Base-by-base conservation (phyloP, 2,113 vertebrate genomes). In the Prochilodus magdalenae region DNA sequence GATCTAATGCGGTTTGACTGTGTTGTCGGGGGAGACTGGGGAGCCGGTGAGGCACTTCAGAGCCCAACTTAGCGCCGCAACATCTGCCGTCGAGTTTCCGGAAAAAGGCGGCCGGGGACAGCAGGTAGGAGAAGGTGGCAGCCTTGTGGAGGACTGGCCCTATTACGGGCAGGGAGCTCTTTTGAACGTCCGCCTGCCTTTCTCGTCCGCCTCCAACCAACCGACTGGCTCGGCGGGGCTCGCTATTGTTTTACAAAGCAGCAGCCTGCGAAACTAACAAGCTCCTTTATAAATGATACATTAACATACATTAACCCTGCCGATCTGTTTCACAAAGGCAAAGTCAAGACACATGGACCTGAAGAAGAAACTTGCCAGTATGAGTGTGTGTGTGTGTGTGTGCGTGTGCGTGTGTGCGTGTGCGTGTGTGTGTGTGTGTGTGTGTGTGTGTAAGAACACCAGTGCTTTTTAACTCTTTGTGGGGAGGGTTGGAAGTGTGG, bases 41-140 rank as follows among this genome's bases (percentile, higher is more conserved):
- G 95, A 93, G 88, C 85, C 80, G 77, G 89, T 93, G 93, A 96
- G 93, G 92, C 94, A 96, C 97, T 97, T 97, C 97, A 97, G 96
- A 98, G 96, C 94, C 57, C 95, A 94, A 95, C 94, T 95, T 93
- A 89, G 87, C 82, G 79, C 90, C 11, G 91, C 90, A 94, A 96
- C 97, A 99, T 97, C 97, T 99, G 97, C 95, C 95, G 89, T 95
- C 91, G 89, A 94, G 96, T 96, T 97, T 82, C 95, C 87, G 88
- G 81, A 92, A 88, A 93, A 96, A 69, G 83, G 92, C 94, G 92
- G 93, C 93, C 83, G 92, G 95, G 96, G 96, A 97, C 94, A 94
- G 96, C 95, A 96, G 95, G 95, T 96, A 95, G 78, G 55, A 90
- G 95, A 93, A 90, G 84, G 89, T 92, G 95, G 91, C 93, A 91